Evolutionary conservation across 2,888 invertebrate genomes (phyloP), one percentile per base, ranked within the genome.

Genomic region (Acholoe squamosa): DNA sequence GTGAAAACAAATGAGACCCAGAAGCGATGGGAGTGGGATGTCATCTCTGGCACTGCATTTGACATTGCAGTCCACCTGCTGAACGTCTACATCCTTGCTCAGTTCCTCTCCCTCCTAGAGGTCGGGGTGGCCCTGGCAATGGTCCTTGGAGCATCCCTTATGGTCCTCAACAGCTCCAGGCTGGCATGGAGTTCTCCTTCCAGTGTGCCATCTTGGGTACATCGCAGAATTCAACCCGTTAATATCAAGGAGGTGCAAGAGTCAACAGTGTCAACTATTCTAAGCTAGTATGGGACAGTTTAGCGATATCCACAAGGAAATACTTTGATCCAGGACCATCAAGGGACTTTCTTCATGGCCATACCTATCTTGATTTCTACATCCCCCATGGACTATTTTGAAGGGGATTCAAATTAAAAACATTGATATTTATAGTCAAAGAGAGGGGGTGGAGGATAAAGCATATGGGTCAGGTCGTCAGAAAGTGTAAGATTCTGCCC

Each of bases 121-220:
- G 92, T 93, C 16, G 91, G 93, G 19, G 51, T 93, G 28, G 92
- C 92, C 25, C 84, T 94, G 7, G 90, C 90, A 0, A 19, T 93
- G 0, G 93, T 93, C n/a, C 92, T 93, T 71, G 91, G 91, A 0
- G 1, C 86, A 19, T 90, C 92, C 22, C 91, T 92, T 25, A 31
- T 90, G n/a, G 91, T 94, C 19, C 77, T 94, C 56, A 93, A 92
- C 90, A 94, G 93, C 61, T 93, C 94, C 0, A 92, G 92, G 91
- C 93, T 93, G 84, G 94, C 95, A 10, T 95, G 95, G 95, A 93
- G 93, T 77, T 92, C 90, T 34, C 95, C 95, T 0, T 89, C 90
- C 56, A 91, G 92, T 25, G 92, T 94, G 54, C 94, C 94, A 0
- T 91, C 92, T 28, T 95, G 95, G 95, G 92, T 95, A 14, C 91